phyloP scores from a whole-genome alignment of 2,113 vertebrate species.

The Python bivittatus region DNA sequence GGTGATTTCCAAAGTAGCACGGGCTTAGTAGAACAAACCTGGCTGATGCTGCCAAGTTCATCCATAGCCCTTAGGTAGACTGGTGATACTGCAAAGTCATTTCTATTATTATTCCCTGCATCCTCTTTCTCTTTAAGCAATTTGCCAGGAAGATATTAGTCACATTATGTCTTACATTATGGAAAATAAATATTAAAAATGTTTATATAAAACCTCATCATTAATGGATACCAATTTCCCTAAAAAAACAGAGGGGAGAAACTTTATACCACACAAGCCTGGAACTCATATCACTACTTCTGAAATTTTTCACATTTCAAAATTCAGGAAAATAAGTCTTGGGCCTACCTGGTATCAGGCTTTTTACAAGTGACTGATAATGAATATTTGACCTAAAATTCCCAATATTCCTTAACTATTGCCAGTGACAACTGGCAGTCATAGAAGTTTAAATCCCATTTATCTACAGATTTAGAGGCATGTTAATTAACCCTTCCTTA shows the following conservation, averaged over 20 bases:
- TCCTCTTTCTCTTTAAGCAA: neutral
- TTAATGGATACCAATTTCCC: neutral
- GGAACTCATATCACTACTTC: neutral
- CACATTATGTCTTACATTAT: neutral
- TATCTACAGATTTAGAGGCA: neutral
- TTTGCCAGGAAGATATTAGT: slow-evolving; percentile 5
- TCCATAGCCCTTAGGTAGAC: neutral
- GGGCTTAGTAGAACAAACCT: neutral
- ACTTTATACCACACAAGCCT: fast-evolving
- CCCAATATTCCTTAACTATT: neutral
- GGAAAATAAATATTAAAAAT: slow-evolving; percentile 1
- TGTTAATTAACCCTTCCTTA: neutral
- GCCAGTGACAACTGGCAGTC: neutral
- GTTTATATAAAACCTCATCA: neutral
- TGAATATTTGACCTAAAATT: neutral
- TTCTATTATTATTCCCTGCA: neutral
- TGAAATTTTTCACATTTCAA: neutral
- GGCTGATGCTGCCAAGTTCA: neutral
- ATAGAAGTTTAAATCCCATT: neutral
- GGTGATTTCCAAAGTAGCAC: neutral
- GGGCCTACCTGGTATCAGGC: neutral
- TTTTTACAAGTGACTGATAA: neutral
- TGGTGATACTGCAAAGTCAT: neutral
- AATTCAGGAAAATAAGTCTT: neutral
- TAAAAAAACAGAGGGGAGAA: neutral